Conservation (phyloP, 2,888 invertebrate genomes). For the Iselma pallidipennis region DNA sequence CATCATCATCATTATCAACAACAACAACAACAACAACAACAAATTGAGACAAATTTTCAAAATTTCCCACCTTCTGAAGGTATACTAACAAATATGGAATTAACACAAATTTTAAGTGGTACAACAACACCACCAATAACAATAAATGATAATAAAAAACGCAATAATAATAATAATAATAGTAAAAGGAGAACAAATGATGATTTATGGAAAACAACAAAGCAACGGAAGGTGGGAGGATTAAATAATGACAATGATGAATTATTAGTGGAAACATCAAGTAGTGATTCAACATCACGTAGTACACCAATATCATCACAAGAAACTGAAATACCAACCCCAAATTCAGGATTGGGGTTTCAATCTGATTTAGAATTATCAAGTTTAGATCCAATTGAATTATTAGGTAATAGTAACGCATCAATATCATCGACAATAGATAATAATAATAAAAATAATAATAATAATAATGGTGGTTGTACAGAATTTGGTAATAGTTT, state of each 20-base stretch:
- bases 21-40: conserved; percentile 47
- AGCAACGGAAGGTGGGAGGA: conserved; percentile 61
- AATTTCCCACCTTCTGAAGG: conserved; percentile 51
- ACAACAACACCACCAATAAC: conserved; percentile 20
- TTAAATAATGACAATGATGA: conserved; percentile 61
- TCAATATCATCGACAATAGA: conserved; percentile 24
- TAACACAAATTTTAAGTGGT: conserved; percentile 50
- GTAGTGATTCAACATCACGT: conserved; percentile 65
- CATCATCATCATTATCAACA: conserved; percentile 37
- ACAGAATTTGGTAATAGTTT: conserved; percentile 65
- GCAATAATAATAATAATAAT: conserved; percentile 32
- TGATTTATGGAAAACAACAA: conserved; percentile 36
- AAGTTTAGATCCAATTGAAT: conserved; percentile 65
- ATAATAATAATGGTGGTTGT: conserved; percentile 49
- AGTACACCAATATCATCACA: conserved; percentile 59
- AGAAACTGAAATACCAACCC: conserved; percentile 59
- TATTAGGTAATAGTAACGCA: conserved; percentile 53
- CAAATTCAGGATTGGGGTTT: conserved; percentile 62
- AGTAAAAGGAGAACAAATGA: conserved; percentile 41
- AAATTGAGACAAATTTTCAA: conserved; percentile 51
- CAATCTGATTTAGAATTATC: conserved; percentile 67
- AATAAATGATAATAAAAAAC: conserved; percentile 20
- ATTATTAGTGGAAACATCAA: conserved; percentile 65
- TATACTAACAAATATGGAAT: conserved; percentile 49
- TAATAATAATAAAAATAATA: conserved; percentile 53